These are phyloP conservation scores for Drosophila cognata DNA, from an alignment of 2,888 invertebrate species.

Conservation along the genomic window DNA sequence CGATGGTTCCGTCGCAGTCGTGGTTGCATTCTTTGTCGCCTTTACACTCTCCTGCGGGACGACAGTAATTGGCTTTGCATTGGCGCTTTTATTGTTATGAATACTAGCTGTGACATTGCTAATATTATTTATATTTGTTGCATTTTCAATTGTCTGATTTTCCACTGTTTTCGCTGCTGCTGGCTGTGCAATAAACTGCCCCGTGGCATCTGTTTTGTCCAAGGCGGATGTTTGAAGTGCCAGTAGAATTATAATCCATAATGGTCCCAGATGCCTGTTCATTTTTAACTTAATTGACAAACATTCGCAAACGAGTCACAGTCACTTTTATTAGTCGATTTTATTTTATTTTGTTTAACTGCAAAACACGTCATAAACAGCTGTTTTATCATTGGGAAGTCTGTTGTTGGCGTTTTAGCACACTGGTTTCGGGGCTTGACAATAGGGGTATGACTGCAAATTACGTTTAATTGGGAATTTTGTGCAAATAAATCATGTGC, in stretches of 20 bases:
- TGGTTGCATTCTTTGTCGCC: conserved; percentile 78
- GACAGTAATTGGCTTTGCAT: conserved; percentile 18
- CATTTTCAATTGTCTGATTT: conserved; percentile 12
- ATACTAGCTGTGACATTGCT: conserved; percentile 10
- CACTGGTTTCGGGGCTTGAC: conserved; percentile 29
- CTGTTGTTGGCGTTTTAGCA: conserved; percentile 32
- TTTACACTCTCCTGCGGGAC: conserved; percentile 19
- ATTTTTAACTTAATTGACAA: conserved; percentile 32
- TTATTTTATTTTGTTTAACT: conserved; percentile 15
- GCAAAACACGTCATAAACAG: conserved; percentile 63
- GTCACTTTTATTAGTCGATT: not conserved
- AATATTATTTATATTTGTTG: conserved; percentile 8
- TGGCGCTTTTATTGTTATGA: not conserved
- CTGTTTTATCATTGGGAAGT: conserved; percentile 43
- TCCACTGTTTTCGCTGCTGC: not conserved
- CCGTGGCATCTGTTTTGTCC: conserved; percentile 4
- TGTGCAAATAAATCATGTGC: conserved; percentile 25
- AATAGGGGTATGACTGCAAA: conserved; percentile 19
- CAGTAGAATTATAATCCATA: conserved; percentile 35
- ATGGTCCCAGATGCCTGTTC: conserved; percentile 25
- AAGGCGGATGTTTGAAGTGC: conserved; percentile 18
- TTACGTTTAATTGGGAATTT: not conserved
- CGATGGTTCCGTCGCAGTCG: conserved; percentile 90
- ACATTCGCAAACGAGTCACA: not conserved
- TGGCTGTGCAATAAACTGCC: conserved; percentile 1